Conservation (phyloP, 2,797 vertebrate genomes). For the Siniperca obscura region DNA sequence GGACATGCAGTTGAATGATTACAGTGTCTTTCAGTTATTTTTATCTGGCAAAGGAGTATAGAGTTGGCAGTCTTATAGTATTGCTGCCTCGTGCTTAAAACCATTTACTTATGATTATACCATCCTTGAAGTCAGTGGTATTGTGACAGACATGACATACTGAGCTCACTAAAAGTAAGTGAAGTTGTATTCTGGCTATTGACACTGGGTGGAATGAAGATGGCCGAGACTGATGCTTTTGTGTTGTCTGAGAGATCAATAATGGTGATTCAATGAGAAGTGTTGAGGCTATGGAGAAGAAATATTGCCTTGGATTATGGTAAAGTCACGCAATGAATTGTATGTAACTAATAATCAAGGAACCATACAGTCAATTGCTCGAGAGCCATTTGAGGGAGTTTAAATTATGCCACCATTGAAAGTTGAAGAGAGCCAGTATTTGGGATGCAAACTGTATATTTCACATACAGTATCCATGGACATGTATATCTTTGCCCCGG, state of each 20-base stretch:
- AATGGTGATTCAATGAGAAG: slow-evolving; percentile 18
- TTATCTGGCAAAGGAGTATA: not conserved
- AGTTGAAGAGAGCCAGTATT: not conserved
- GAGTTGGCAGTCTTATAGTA: not conserved
- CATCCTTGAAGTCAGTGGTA: not conserved
- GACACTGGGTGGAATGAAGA: slow-evolving; percentile 15
- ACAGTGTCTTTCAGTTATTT: not conserved
- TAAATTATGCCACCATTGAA: not conserved
- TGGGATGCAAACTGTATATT: not conserved
- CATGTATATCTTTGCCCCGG: slow-evolving; percentile 5
- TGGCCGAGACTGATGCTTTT: slow-evolving; percentile 41
- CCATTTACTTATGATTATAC: not conserved
- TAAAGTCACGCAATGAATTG: not conserved
- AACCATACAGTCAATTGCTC: not conserved
- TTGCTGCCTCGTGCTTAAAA: not conserved
- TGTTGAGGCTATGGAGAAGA: not conserved
- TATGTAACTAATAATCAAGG: slow-evolving; percentile 8
- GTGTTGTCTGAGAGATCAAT: slow-evolving; percentile 41
- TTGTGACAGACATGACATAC: slow-evolving; percentile 20
- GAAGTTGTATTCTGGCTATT: slow-evolving; percentile 14
- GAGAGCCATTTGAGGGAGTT: not conserved
- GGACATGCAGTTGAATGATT: no score
- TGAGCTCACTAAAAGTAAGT: slow-evolving; percentile 37
- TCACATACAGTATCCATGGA: not conserved
- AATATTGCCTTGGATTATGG: slow-evolving; percentile 11